phyloP scores from a whole-genome alignment of 23 tunicate species.

The Trididemnum miniatum region DNA sequence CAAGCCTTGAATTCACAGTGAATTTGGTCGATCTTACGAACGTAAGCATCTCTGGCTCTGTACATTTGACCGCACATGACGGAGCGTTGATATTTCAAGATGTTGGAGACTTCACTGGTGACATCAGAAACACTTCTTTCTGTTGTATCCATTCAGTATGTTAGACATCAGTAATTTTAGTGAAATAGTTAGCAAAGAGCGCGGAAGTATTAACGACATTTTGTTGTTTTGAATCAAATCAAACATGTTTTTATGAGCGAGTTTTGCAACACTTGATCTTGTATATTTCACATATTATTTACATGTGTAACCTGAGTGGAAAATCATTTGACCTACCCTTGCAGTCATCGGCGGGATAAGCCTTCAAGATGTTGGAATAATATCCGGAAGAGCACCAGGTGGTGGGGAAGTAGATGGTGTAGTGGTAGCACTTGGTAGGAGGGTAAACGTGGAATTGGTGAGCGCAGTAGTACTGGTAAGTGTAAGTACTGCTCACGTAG shows the following conservation, averaged over 20 bases:
- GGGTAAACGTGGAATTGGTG: constrained; percentile 27
- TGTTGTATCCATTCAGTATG: no score
- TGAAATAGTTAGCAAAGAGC: no score
- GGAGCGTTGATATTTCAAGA: background rate
- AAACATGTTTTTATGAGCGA: no score
- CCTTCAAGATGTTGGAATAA: constrained; percentile 44
- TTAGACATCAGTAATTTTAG: no score
- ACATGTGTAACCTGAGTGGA: no score
- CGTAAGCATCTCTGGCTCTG: background rate
- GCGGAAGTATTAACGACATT: no score
- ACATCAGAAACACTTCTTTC: constrained; percentile 18
- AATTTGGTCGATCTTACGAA: background rate
- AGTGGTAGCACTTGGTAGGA: constrained; percentile 23
- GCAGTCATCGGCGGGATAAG: constrained; percentile 30
- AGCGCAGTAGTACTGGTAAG: constrained; percentile 33
- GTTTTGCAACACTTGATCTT: no score
- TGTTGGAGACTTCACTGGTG: constrained; percentile 5
- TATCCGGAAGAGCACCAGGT: constrained; percentile 39
- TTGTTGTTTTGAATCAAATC: no score
- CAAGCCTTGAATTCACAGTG: background rate
- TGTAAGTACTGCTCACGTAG: background rate
- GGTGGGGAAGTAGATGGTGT: constrained; percentile 39
- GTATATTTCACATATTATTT: no score
- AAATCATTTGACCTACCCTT: background rate
- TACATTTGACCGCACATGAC: constrained; percentile 1